These are phyloP conservation scores for Patella ulyssiponensis DNA, from an alignment of 2,888 invertebrate genomes.

Conservation along the genomic window DNA sequence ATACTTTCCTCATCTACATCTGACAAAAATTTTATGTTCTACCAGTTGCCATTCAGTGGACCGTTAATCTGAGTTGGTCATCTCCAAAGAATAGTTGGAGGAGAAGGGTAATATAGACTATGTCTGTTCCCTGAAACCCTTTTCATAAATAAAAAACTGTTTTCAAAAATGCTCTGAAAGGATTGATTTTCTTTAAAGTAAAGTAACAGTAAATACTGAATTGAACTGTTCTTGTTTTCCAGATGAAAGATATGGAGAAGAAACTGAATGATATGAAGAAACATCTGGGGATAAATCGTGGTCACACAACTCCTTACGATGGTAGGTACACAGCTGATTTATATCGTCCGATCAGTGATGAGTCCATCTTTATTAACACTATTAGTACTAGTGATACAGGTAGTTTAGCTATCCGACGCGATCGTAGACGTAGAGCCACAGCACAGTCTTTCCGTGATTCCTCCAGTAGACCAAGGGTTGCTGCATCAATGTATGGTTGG, in stretches of 20 bases:
- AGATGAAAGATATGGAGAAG: conserved; percentile 75
- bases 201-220: too few species aligned
- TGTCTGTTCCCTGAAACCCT: too few species aligned
- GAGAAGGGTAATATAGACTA: too few species aligned
- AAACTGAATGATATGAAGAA: conserved; percentile 66
- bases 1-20: neutral
- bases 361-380: neutral
- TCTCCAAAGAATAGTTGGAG: too few species aligned
- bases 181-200: too few species aligned
- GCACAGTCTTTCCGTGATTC: neutral
- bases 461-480: neutral
- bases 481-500: conserved; percentile 24
- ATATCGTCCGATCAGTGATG: neutral
- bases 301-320: conserved; percentile 45
- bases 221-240: conserved; percentile 43
- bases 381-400: conserved; percentile 1
- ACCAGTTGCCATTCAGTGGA: neutral
- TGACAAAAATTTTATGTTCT: neutral
- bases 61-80: too few species aligned
- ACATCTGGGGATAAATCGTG: conserved; percentile 43
- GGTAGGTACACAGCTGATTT: conserved; percentile 54
- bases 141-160: too few species aligned
- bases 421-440: neutral
- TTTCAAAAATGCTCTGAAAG: too few species aligned
- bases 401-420: neutral